Evolutionary conservation across 2,888 invertebrate genomes (phyloP), one percentile per base, ranked within the genome.

Genomic region (Leucophenga montana): DNA sequence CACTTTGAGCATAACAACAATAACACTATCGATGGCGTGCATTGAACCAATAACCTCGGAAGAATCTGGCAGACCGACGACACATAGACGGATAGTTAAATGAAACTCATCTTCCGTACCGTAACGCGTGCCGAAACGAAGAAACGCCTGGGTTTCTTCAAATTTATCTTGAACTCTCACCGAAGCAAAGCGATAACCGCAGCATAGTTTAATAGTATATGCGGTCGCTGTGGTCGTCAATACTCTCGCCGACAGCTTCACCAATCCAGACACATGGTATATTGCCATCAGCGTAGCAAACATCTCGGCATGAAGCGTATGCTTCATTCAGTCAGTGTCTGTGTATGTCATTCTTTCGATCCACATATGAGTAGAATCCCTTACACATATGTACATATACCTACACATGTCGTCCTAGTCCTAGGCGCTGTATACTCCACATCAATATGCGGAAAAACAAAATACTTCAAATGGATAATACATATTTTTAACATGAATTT

Each of bases 371-470:
- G n/a, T 18, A 8, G 31, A 20, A 22, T 3, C 3, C 18, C 22
- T 11, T 54, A 22, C 54, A 18, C 9, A 39, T 39, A n/a, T n/a
- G n/a, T n/a, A n/a, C n/a, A n/a, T n/a, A n/a, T n/a, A n/a, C n/a
- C n/a, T n/a, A n/a, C n/a, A 39, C 39, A 5, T 1, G 39, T 39
- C 9, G 39, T 39, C 11, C 8, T 39, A 39, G 39, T 11, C 39
- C 39, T 39, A 39, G 8, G 39, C 39, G 9, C 8, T 39, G 9
- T 39, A 8, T 39, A 39, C 39, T 8, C 39, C 39, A 39, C 50
- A 57, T 73, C 68, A 73, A 78, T 75, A 77, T 79, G 83, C 75
- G 73, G 76, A 74, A 79, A 77, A 76, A 77, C 77, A 75, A 78
- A 74, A 72, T 71, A 73, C 71, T 79, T 78, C 69, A 68, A 70